Percentiles rank a stretch among this genome's conserved stretches.
Conservation (phyloP, 2,888 invertebrate species). For the Chymomyza fuscimana region DNA sequence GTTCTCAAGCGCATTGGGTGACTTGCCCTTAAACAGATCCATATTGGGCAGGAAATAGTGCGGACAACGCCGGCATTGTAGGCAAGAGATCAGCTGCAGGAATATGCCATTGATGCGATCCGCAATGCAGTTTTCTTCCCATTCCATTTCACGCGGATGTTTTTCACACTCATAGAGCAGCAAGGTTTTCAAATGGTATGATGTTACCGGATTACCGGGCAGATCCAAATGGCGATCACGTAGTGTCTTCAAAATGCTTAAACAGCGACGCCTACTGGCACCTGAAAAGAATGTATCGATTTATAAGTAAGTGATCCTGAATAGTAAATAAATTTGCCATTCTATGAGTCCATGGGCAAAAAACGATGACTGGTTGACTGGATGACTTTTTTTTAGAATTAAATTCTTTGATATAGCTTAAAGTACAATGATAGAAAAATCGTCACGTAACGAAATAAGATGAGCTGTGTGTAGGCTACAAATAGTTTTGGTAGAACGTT, state of each 20-base stretch:
- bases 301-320: not conserved
- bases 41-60: slow-evolving; percentile 97
- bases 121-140: slow-evolving; percentile 95
- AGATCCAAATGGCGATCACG: slow-evolving; percentile 94
- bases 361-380: not conserved
- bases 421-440: too few species aligned
- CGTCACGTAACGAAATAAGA: too few species aligned
- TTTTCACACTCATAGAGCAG: slow-evolving; percentile 97
- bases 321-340: not conserved
- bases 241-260: slow-evolving; percentile 94
- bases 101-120: slow-evolving; percentile 97
- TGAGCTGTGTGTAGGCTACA: too few species aligned
- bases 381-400: too few species aligned
- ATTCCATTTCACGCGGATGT: slow-evolving; percentile 95
- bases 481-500: too few species aligned
- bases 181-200: slow-evolving; percentile 94
- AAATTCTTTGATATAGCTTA: too few species aligned
- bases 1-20: slow-evolving; percentile 93
- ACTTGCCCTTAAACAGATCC: slow-evolving; percentile 96
- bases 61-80: slow-evolving; percentile 96
- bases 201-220: slow-evolving; percentile 93
- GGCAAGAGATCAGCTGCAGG: slow-evolving; percentile 95
- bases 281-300: slow-evolving; percentile 64
- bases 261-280: slow-evolving; percentile 91
- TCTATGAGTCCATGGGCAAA: too few species aligned